Percentiles rank a stretch among this genome's conserved stretches.
phyloP scores from a whole-genome alignment of 2,888 invertebrate species.

The Marasmarcha lunaedactyla region DNA sequence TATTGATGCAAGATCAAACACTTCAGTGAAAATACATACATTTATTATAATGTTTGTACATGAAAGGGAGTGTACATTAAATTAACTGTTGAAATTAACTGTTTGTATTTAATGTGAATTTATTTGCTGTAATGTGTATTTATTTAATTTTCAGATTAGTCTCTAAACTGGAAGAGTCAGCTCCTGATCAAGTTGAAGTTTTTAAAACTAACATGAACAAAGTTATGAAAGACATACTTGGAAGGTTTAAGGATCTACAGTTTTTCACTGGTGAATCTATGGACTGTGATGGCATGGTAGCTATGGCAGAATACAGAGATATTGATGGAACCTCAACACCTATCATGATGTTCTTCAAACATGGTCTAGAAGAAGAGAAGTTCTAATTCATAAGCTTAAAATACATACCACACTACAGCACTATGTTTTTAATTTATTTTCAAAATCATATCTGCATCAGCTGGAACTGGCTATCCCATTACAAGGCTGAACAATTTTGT shows the following conservation, averaged over 20 bases:
- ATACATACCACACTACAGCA: slow-evolving; percentile 38
- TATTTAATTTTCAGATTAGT: slow-evolving; percentile 73
- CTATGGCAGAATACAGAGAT: slow-evolving; percentile 92
- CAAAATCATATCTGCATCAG: slow-evolving; percentile 50
- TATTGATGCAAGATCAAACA: slow-evolving; percentile 49
- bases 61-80: slow-evolving; percentile 59
- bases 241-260: slow-evolving; percentile 92
- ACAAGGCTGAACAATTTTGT: slow-evolving; percentile 66
- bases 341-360: slow-evolving; percentile 95
- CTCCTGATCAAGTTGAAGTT: slow-evolving; percentile 87
- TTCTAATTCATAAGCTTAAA: slow-evolving; percentile 73
- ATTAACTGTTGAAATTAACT: too few relatives aligned
- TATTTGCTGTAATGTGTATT: slow-evolving; percentile 5
- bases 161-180: slow-evolving; percentile 81
- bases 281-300: slow-evolving; percentile 96
- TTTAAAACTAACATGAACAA: slow-evolving; percentile 94
- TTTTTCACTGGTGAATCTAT: slow-evolving; percentile 94
- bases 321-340: slow-evolving; percentile 86
- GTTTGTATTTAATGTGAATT: not conserved
- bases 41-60: slow-evolving; percentile 51
- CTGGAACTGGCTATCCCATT: slow-evolving; percentile 50
- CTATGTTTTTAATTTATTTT: slow-evolving; percentile 57
- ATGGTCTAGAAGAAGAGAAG: slow-evolving; percentile 95
- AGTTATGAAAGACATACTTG: slow-evolving; percentile 91
- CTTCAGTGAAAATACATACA: slow-evolving; percentile 58